Base-by-base conservation (phyloP, 2,888 invertebrate species). In the Microchrysa polita region DNA sequence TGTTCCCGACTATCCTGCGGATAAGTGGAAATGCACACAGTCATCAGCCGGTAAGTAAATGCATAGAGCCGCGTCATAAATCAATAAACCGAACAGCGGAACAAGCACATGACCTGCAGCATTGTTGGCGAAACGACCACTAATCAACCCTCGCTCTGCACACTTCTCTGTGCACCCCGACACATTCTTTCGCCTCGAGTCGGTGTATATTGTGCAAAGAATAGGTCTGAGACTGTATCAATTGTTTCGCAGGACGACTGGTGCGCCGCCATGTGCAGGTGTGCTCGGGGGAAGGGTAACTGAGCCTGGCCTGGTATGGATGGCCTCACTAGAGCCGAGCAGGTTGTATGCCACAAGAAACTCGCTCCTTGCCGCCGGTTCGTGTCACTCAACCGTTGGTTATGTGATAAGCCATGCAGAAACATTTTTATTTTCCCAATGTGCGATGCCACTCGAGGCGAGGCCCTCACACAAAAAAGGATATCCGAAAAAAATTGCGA, bases 41-140 rank as follows among this genome's bases (percentile, higher is more conserved):
- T 55, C 69, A 57, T 69, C 55, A 69, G 69, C 69, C 69, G 69
- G 69, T 69, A 20, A 69, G 69, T 69, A 22, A 23, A 34, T 34
- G 27, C 27, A 34, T n/a, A 34, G 7, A 34, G 4, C 27, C 27
- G 7, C n/a, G n/a, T n/a, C 27, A 67, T 22, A 69, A 69, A 69
- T 69, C 69, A 57, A 69, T 69, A 55, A 55, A 57, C 34, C 16
- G 27, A n/a, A 22, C 20, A n/a, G 20, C 48, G 48, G 34, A 63
- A 65, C 22, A 67, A 67, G 20, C 14, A 10, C 23, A 48, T 48
- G 48, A 48, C 48, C 48, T 48, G 5, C 48, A 48, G 48, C 16
- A 12, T 7, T 34, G 27, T 7, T 34, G 27, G 27, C 27, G 27
- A 34, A 34, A 34, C 27, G 48, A 4, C 48, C 12, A 42, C 42